Percentiles rank a stretch among this genome's conserved stretches.
Evolutionary conservation across 2,113 vertebrate genomes (phyloP).

Genomic region (Cepphus grylle): DNA sequence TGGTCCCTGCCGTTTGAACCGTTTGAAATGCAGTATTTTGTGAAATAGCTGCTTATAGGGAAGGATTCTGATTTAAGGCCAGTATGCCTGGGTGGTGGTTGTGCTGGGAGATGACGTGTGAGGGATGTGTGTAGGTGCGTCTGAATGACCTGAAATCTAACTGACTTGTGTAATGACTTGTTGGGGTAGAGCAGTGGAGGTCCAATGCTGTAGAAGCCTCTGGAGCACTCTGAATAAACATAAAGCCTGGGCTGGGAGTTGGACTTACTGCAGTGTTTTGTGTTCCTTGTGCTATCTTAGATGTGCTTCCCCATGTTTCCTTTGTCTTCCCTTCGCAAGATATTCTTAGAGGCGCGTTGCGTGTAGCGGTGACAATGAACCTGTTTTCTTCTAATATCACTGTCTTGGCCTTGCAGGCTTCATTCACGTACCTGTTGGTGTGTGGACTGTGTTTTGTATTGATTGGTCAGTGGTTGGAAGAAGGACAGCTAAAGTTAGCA

Average conservation of each 20-base stretch:
- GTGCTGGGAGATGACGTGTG: neutral
- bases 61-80: neutral
- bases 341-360: neutral
- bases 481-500: neutral
- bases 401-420: neutral
- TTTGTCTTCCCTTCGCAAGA: neutral
- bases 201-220: neutral
- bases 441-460: neutral
- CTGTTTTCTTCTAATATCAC: neutral
- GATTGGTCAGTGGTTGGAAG: neutral
- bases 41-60: neutral
- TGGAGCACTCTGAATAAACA: neutral
- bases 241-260: neutral
- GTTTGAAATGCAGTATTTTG: neutral
- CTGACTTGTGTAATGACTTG: neutral
- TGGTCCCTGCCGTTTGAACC: neutral
- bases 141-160: neutral
- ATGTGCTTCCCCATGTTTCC: neutral
- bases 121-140: neutral
- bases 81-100: neutral
- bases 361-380: accelerated
- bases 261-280: neutral
- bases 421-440: neutral
- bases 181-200: neutral
- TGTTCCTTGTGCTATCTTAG: neutral